These are phyloP conservation scores for Candoia aspera DNA, from an alignment of 2,113 vertebrate species.

Conservation along the genomic window DNA sequence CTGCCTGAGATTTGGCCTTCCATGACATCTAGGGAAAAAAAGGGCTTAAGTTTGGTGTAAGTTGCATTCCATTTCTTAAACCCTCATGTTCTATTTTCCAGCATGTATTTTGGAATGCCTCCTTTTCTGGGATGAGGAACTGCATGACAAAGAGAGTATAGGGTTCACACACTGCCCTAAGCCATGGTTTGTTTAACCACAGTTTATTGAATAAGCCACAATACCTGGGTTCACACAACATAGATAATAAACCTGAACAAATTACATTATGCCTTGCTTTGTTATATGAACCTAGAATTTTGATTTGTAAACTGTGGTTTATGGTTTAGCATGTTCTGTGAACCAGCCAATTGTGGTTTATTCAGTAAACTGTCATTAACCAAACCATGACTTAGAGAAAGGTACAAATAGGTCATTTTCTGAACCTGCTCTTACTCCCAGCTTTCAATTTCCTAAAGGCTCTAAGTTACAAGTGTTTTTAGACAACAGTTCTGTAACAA, in stretches of 20 bases:
- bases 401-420: background rate
- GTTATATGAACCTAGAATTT: background rate
- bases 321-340: background rate
- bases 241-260: background rate
- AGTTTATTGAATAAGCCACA: background rate
- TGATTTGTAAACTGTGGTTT: background rate
- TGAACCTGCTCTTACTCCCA: background rate
- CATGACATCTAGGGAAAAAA: background rate
- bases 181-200: background rate
- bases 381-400: background rate
- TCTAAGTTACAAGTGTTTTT: background rate
- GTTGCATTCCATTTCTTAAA: background rate
- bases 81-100: background rate
- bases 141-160: background rate
- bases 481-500: background rate
- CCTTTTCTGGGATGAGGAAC: background rate
- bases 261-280: background rate
- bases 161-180: background rate
- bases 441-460: background rate
- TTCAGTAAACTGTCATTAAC: background rate
- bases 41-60: background rate
- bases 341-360: background rate
- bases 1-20: slow-evolving; percentile 49
- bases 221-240: background rate
- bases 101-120: background rate